Evolutionary conservation across 35 echinoderm and acorn worm genomes (phyloP).

Genomic region (Eucidaris tribuloides): DNA sequence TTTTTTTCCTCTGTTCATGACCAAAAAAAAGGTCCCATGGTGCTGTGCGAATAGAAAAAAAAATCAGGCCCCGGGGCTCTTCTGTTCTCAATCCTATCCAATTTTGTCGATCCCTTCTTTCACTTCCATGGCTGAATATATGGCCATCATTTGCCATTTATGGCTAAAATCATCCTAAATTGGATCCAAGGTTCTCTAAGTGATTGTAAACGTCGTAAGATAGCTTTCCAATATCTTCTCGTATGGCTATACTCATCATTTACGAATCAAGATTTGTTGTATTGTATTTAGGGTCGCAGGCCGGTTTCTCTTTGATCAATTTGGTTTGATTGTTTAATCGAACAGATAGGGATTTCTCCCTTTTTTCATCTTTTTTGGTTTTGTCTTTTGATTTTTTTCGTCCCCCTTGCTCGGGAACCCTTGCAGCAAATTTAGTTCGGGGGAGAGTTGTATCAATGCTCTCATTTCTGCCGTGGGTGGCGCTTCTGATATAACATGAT

Average conservation of each 20-base stretch:
- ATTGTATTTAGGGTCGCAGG: background rate
- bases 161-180: slow-evolving; percentile 31
- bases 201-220: slow-evolving; percentile 25
- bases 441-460: no score
- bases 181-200: slow-evolving; percentile 28
- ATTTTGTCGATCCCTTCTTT: slow-evolving; percentile 11
- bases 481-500: no score
- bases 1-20: no score
- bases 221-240: slow-evolving; percentile 13
- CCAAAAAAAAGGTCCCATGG: no score
- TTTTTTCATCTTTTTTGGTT: background rate
- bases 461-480: no score
- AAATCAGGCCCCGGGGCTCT: slow-evolving; percentile 10
- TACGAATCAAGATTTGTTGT: background rate
- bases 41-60: no score
- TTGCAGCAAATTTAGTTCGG: no score
- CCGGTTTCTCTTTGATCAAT: slow-evolving; percentile 13
- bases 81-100: background rate
- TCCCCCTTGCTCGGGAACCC: background rate
- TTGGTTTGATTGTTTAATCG: slow-evolving; percentile 13
- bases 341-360: background rate
- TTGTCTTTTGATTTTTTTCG: background rate
- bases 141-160: slow-evolving; percentile 35
- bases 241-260: background rate
- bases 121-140: no score